Base-by-base conservation (phyloP, 92 coral and sea anemone species). In the Parazoanthus swiftii region DNA sequence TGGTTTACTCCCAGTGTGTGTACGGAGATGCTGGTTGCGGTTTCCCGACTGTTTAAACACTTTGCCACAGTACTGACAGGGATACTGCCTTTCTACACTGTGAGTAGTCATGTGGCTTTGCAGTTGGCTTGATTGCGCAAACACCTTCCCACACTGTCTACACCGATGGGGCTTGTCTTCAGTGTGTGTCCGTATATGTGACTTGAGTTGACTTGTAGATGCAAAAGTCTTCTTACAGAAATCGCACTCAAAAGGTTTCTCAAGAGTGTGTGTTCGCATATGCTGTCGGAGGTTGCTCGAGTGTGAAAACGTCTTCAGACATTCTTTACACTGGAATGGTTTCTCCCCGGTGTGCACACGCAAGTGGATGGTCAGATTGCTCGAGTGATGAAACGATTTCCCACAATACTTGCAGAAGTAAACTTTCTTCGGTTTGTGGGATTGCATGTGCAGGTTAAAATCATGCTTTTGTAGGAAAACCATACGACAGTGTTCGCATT, bases 151-250 rank as follows among this genome's bases (percentile, higher is more conserved):
- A 84, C 79, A 70, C 79, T 84, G 85, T 18, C 85, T 71, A 58
- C 85, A 80, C 50, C 85, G 71, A 35, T 80, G 85, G 25, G 87
- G 87, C 7, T 84, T 84, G 5, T 84, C 87, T 48, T 84, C 87
- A 44, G 87, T 73, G 78, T 84, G 87, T 0, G 75, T 71, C 9
- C 87, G 87, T 71, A 84, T 84, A 48, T 84, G 87, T 5, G 87
- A 84, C 87, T 84, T 84, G 29, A 84, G 87, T 16, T 84, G 87
- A 46, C 87, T 84, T 25, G 87, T 68, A 13, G 87, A 84, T 16
- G 87, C 87, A 71, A 84, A 84, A 48, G 79, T n/a, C 63, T 84
- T 84, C 79, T 84, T 84, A 71, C 87, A 84, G 25, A 84, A 72
- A 54, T 84, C 87, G 20, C 87, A 84, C 87, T 48, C 78, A 42